Base-by-base conservation (phyloP, 1,140 invertebrate genomes). In the Aradophagus sp. region DNA sequence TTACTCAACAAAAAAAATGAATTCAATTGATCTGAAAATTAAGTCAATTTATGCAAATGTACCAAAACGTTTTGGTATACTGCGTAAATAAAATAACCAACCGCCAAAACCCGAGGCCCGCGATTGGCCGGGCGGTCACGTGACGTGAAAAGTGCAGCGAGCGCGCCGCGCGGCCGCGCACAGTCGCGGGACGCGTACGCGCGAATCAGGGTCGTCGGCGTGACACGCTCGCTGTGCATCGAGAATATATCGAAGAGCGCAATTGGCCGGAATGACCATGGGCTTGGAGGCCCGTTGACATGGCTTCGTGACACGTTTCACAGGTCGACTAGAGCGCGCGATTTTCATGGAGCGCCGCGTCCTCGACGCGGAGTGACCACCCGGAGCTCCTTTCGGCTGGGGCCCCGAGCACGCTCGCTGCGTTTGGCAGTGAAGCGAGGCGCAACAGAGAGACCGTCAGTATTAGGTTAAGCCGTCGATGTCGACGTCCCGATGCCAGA, bases 391-490 rank as follows among this genome's bases (percentile, higher is more conserved):
- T 20, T 20, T 20, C 6, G 7, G 7, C 27, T n/a, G n/a, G n/a
- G 5, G 12, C 19, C n/a, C n/a, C 38, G 29, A 44, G 11, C 31
- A 16, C 15, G 8, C 23, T 47, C 14, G 20, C 12, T 39, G 32
- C 35, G 31, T 47, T 42, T 50, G 19, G 2, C 23, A 8, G 2
- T 29, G 11, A 6, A 5, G 27, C 19, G 11, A 58, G 36, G 10
- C 42, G 11, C 31, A 39, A 47, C 11, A 32, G 35, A 20, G 19
- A 36, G 26, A n/a, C n/a, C 23, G 1, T n/a, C 20, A 35, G 26
- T 55, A 41, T 67, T 58, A 77, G 76, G 75, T 81, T 80, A 75
- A 76, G 50, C 11, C 45, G 1, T 73, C 66, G 36, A 36, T 65
- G 38, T 75, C 50, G 65, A 62, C 10, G 38, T 69, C 48, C 73